phyloP scores from a whole-genome alignment of 2,888 invertebrate genomes.

The Nomada ferruginata region DNA sequence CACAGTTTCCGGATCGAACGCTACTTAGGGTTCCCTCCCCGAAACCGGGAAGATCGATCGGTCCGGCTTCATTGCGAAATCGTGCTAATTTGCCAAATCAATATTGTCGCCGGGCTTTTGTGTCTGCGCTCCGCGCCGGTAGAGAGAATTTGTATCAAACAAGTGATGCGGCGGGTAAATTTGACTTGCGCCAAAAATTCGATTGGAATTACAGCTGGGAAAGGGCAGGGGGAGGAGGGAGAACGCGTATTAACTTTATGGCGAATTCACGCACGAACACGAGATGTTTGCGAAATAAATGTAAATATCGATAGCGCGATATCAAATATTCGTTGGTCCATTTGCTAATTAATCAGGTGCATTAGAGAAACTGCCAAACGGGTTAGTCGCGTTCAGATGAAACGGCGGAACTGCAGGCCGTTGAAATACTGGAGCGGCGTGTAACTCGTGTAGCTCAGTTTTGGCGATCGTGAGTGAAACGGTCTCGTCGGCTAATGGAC shows the following conservation, averaged over 20 bases:
- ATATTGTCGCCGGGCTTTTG: conserved; percentile 8
- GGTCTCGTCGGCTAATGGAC: conserved; percentile 80
- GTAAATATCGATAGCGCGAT: conserved; percentile 51
- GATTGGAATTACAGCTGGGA: conserved; percentile 12
- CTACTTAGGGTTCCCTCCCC: not conserved
- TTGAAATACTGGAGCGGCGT: not conserved
- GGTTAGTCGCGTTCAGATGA: conserved; percentile 28
- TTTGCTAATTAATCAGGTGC: conserved; percentile 81
- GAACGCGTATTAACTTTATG: conserved; percentile 10
- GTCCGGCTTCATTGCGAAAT: conserved; percentile 1
- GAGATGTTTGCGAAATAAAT: conserved; percentile 51
- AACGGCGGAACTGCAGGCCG: conserved; percentile 31
- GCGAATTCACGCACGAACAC: conserved; percentile 13
- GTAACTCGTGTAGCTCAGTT: conserved; percentile 63
- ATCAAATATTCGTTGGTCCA: conserved; percentile 80
- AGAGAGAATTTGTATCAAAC: not conserved
- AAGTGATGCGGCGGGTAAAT: not conserved
- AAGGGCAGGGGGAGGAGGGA: not conserved
- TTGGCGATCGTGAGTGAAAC: conserved; percentile 66
- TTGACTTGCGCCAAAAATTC: conserved; percentile 25
- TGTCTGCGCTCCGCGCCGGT: too few relatives aligned
- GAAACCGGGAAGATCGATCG: not conserved
- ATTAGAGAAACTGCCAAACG: conserved; percentile 75
- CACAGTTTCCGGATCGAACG: not conserved
- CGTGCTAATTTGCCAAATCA: conserved; percentile 22